phyloP scores from a whole-genome alignment of 1,140 invertebrate species.

The Archivesica marissinica region DNA sequence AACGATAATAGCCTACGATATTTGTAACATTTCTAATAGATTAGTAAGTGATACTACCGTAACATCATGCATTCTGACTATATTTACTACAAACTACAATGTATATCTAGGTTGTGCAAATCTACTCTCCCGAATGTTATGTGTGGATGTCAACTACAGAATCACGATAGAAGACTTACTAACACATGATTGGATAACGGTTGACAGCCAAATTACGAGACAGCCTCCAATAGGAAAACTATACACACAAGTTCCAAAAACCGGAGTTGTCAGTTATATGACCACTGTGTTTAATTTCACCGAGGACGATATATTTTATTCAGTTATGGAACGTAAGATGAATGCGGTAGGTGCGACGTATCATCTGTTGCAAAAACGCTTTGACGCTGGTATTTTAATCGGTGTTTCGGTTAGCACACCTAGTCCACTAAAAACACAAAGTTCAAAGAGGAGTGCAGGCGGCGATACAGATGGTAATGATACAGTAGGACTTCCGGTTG shows the following conservation, averaged over 20 bases:
- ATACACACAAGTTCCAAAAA: slow-evolving; percentile 63
- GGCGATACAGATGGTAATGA: slow-evolving; percentile 13
- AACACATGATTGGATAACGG: slow-evolving; percentile 73
- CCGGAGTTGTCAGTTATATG: slow-evolving; percentile 73
- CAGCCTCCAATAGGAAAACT: slow-evolving; percentile 65
- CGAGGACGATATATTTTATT: slow-evolving; percentile 73
- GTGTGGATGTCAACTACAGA: slow-evolving; percentile 68
- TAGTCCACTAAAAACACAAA: slow-evolving; percentile 1
- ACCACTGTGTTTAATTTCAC: slow-evolving; percentile 71
- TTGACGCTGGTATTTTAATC: slow-evolving; percentile 66
- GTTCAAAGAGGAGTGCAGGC: background rate
- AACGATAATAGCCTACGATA: no score
- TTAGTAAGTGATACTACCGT: no score
- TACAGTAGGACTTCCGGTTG: slow-evolving; percentile 10
- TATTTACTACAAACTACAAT: no score
- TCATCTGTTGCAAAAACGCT: slow-evolving; percentile 66
- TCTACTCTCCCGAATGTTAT: slow-evolving; percentile 73
- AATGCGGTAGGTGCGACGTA: slow-evolving; percentile 74
- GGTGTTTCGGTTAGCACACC: slow-evolving; percentile 54
- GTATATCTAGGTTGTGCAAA: slow-evolving; percentile 73
- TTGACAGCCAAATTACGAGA: slow-evolving; percentile 57
- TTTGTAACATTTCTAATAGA: no score
- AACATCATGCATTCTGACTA: no score
- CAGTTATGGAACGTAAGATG: slow-evolving; percentile 73
- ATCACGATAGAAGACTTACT: slow-evolving; percentile 76